Conservation (phyloP, 1,140 invertebrate genomes). For the Dryas iulia region DNA sequence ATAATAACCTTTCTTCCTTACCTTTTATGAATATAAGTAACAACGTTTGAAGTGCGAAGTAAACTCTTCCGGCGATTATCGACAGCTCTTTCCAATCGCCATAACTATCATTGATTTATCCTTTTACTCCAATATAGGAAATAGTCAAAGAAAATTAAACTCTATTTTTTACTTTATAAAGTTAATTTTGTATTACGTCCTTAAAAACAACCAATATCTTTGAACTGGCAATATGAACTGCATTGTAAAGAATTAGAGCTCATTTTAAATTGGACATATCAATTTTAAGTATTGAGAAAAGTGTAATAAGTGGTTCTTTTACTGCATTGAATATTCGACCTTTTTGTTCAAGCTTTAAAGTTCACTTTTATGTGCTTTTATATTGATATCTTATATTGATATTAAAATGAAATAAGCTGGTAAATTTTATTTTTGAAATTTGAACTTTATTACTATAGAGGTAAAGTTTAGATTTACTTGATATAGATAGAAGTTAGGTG, state of each 20-base stretch:
- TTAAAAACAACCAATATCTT: constrained; percentile 13
- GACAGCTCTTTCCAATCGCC: constrained; percentile 29
- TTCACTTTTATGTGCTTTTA: not conserved
- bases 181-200: not conserved
- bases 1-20: not conserved
- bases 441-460: not conserved
- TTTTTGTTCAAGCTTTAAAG: not conserved
- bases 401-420: not conserved
- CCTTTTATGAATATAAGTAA: not conserved
- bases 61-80: constrained; percentile 31
- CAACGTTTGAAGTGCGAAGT: constrained; percentile 3
- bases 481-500: constrained; percentile 21
- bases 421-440: not conserved
- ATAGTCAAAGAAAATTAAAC: not conserved
- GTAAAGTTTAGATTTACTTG: constrained; percentile 9
- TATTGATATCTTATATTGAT: not conserved
- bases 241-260: not conserved
- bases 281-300: not conserved
- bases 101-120: constrained; percentile 35
- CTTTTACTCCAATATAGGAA: constrained; percentile 14
- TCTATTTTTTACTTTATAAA: not conserved
- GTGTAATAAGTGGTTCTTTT: not conserved
- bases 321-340: not conserved
- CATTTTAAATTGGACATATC: constrained; percentile 14
- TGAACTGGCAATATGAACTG: not conserved